phyloP scores from a whole-genome alignment of 2,797 vertebrate genomes.

The Chelonia mydas region DNA sequence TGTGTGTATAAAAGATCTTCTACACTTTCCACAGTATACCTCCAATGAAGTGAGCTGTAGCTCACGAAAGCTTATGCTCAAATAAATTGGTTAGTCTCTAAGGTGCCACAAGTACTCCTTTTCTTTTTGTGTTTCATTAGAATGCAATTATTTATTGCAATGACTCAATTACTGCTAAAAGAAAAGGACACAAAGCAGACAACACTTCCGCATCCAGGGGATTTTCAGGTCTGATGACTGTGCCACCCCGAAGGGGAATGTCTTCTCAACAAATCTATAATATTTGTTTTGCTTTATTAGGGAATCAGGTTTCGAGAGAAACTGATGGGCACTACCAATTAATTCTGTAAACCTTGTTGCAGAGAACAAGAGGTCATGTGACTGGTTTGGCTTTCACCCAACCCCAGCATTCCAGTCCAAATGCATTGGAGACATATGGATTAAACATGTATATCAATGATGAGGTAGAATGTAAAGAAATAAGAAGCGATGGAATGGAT shows the following conservation, averaged over 20 bases:
- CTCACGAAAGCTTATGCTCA: too few species aligned
- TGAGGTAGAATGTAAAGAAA: too few species aligned
- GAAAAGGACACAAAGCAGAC: background rate
- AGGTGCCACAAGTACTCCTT: too few species aligned
- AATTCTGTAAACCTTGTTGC: background rate
- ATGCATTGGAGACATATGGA: background rate
- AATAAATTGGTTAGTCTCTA: too few species aligned
- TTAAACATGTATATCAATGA: background rate
- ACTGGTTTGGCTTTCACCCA: background rate
- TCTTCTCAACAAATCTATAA: background rate
- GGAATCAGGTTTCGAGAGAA: fast-evolving
- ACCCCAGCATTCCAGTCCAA: background rate
- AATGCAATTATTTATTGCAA: background rate
- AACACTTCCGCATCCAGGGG: background rate
- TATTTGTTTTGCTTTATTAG: background rate
- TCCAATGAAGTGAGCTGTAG: too few species aligned
- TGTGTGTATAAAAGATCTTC: too few species aligned
- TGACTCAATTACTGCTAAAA: background rate
- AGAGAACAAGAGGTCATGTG: background rate
- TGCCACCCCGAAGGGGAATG: background rate
- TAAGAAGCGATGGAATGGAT: too few species aligned
- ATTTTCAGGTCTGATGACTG: background rate
- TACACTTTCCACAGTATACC: too few species aligned
- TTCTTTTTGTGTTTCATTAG: background rate
- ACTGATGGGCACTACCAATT: fast-evolving